A percentile compares a stretch with the other conserved stretches of the same genome.
phyloP scores from a whole-genome alignment of 2,888 invertebrate genomes.

The Noctua pronuba region DNA sequence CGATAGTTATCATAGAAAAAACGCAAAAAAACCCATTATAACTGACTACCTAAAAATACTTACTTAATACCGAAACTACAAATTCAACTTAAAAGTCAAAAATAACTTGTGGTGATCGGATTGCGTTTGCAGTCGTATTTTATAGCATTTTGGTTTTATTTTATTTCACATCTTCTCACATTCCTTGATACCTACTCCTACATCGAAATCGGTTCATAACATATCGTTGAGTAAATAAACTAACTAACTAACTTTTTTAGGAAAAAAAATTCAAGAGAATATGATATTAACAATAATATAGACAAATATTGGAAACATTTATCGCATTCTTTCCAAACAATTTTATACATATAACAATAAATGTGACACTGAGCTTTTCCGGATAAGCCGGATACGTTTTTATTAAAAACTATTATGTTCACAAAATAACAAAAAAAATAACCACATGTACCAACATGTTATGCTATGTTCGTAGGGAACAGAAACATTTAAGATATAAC shows the following conservation, averaged over 20 bases:
- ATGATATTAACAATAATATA: background rate
- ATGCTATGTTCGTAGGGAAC: constrained; percentile 15
- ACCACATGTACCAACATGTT: background rate
- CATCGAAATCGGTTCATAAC: background rate
- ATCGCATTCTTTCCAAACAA: background rate
- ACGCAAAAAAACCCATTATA: background rate
- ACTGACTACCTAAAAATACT: background rate
- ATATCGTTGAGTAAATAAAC: background rate
- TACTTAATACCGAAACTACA: background rate
- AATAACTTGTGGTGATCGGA: background rate
- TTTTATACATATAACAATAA: background rate
- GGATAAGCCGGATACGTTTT: background rate
- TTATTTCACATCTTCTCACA: background rate
- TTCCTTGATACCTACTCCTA: background rate
- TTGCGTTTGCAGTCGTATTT: background rate
- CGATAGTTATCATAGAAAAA: background rate
- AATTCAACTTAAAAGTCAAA: background rate
- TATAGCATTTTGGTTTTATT: background rate
- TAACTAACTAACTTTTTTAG: background rate
- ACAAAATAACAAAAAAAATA: constrained; percentile 45
- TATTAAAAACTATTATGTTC: constrained; percentile 19
- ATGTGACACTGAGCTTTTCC: background rate
- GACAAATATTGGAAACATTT: background rate
- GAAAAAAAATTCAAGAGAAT: background rate
- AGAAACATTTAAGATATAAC: constrained; percentile 42